Percentiles rank a stretch among this genome's conserved stretches.
Conservation (phyloP, 1,140 invertebrate genomes). For the Brachionus koreanus region DNA sequence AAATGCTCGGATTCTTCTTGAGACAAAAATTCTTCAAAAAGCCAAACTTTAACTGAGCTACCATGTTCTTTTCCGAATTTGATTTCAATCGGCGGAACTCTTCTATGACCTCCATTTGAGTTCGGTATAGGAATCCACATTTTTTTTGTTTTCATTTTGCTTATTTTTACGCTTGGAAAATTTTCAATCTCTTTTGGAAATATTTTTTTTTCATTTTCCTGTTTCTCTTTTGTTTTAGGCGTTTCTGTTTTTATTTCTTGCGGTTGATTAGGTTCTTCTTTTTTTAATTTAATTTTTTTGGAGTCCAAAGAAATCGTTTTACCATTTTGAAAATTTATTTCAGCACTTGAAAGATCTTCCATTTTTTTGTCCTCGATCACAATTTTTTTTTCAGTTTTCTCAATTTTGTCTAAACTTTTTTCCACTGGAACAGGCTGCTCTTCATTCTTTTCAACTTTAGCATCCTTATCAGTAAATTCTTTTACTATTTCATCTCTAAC, state of each 20-base stretch:
- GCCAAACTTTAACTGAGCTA: conserved; percentile 50
- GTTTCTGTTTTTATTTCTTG: background rate
- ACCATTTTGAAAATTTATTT: conserved; percentile 14
- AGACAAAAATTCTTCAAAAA: conserved; percentile 56
- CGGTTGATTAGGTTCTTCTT: background rate
- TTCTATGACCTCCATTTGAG: conserved; percentile 50
- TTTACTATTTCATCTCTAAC: background rate
- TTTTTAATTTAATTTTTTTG: conserved; percentile 15
- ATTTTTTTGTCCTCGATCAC: conserved; percentile 20
- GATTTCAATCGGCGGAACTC: conserved; percentile 48
- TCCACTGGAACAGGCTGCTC: background rate
- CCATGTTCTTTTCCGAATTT: conserved; percentile 52
- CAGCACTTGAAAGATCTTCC: background rate
- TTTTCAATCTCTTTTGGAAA: conserved; percentile 20
- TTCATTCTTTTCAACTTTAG: background rate
- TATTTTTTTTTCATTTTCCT: background rate
- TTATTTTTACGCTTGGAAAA: conserved; percentile 4
- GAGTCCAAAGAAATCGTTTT: background rate
- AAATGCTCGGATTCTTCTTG: conserved; percentile 53
- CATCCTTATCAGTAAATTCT: background rate
- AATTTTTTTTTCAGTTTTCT: background rate
- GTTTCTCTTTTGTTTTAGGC: background rate
- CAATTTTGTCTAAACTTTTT: background rate
- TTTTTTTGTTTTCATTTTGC: conserved; percentile 42
- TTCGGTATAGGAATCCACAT: conserved; percentile 44